Evolutionary conservation across 2,888 invertebrate genomes (phyloP).

Genomic region (Pyrgus malvae): DNA sequence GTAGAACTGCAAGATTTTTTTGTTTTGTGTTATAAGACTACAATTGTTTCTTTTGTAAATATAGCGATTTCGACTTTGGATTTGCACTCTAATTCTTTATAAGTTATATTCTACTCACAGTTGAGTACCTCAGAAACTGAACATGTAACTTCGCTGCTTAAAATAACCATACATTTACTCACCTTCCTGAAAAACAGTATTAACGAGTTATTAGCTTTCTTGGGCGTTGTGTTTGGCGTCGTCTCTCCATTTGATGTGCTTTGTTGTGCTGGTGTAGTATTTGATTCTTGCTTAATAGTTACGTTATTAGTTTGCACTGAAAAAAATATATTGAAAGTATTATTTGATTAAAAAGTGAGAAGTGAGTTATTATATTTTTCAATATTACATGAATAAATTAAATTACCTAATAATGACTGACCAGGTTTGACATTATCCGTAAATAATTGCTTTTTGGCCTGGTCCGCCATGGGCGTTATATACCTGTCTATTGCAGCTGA

Average conservation of each 20-base stretch:
- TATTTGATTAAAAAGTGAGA: not conserved
- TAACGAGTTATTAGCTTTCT: slow-evolving; percentile 67
- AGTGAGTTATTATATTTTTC: not conserved
- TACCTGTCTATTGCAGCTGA: slow-evolving; percentile 84
- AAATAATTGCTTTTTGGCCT: slow-evolving; percentile 76
- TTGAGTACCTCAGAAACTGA: no score
- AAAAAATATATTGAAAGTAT: slow-evolving; percentile 28
- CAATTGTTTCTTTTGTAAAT: no score
- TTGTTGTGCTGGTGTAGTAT: slow-evolving; percentile 39
- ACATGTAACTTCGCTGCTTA: no score
- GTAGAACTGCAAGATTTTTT: slow-evolving; percentile 86
- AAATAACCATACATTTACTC: slow-evolving; percentile 30
- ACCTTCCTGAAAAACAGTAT: slow-evolving; percentile 94
- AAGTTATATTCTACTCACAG: no score
- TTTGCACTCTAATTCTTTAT: no score
- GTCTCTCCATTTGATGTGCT: slow-evolving; percentile 44
- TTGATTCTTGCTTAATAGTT: slow-evolving; percentile 39
- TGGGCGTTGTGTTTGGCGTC: slow-evolving; percentile 59
- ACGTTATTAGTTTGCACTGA: slow-evolving; percentile 55
- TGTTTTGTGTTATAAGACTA: no score
- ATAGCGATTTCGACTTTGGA: no score
- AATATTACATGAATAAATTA: not conserved
- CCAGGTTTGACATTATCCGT: slow-evolving; percentile 81
- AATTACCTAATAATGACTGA: slow-evolving; percentile 77
- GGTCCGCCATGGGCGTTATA: slow-evolving; percentile 83